phyloP scores from a whole-genome alignment of 2,888 invertebrate genomes.

The Chesias legatella region DNA sequence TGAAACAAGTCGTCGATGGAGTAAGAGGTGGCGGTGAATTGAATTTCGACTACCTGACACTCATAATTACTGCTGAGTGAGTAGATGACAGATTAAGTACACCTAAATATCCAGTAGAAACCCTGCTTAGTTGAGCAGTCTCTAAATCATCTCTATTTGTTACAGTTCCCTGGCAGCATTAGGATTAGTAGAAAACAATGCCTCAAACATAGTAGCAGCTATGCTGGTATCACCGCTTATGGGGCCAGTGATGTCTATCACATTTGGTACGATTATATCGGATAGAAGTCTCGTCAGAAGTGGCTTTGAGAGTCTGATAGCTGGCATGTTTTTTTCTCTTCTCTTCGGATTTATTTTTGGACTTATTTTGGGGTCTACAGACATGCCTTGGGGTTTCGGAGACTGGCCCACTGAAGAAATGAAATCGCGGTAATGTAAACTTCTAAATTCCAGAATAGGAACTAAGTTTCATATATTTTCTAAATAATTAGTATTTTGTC shows the following conservation, averaged over 20 bases:
- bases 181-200: conserved; percentile 90
- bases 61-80: conserved; percentile 91
- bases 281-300: conserved; percentile 84
- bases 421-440: conserved; percentile 82
- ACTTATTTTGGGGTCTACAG: conserved; percentile 85
- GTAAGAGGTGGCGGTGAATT: conserved; percentile 87
- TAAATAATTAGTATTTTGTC: conserved; percentile 14
- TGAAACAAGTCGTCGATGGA: conserved; percentile 91
- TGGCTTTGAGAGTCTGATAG: conserved; percentile 84
- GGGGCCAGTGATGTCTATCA: conserved; percentile 94
- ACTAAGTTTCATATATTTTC: neutral
- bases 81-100: conserved; percentile 33
- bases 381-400: conserved; percentile 87
- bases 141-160: conserved; percentile 14
- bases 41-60: conserved; percentile 90
- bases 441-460: neutral
- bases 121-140: neutral
- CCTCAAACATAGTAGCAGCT: conserved; percentile 89
- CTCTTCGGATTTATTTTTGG: conserved; percentile 90
- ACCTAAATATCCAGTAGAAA: no score
- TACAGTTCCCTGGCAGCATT: conserved; percentile 89
- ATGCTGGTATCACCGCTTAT: conserved; percentile 89
- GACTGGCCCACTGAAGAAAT: conserved; percentile 91
- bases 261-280: conserved; percentile 89
- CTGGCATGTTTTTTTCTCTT: conserved; percentile 88